These are phyloP conservation scores for Euwallacea similis DNA, from an alignment of 1,140 invertebrate genomes.

Conservation along the genomic window DNA sequence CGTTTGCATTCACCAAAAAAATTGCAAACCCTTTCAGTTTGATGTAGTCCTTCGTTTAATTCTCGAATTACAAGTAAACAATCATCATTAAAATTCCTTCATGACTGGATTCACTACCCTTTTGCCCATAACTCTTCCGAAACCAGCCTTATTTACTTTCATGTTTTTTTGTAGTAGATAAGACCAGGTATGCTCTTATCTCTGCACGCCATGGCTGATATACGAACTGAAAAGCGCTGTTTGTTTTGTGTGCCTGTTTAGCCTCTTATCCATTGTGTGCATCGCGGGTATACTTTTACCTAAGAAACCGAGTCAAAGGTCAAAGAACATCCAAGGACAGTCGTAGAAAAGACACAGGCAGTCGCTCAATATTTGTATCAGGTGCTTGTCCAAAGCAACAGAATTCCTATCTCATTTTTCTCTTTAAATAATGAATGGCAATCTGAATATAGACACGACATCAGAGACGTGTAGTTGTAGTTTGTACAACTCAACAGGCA, in stretches of 20 bases:
- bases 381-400: too few relatives aligned
- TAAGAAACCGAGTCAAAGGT: slow-evolving; percentile 17
- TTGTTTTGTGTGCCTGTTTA: slow-evolving; percentile 21
- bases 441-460: neutral
- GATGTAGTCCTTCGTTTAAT: too few relatives aligned
- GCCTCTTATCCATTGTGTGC: slow-evolving; percentile 21
- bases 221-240: slow-evolving; percentile 25
- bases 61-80: too few relatives aligned
- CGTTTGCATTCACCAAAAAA: too few relatives aligned
- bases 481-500: slow-evolving; percentile 2
- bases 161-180: slow-evolving; percentile 5
- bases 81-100: too few relatives aligned
- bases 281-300: slow-evolving; percentile 24
- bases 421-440: neutral
- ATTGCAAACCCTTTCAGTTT: too few relatives aligned
- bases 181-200: slow-evolving; percentile 16
- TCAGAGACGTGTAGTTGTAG: neutral
- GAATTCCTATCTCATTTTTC: too few relatives aligned
- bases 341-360: too few relatives aligned
- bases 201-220: slow-evolving; percentile 12
- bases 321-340: slow-evolving; percentile 6
- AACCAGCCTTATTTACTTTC: too few relatives aligned
- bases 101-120: too few relatives aligned
- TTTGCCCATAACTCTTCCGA: too few relatives aligned
- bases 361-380: too few relatives aligned